Percentiles rank a stretch among this genome's conserved stretches.
These are phyloP conservation scores for Campoletis raptor DNA, from an alignment of 2,888 invertebrate genomes.

Conservation along the genomic window DNA sequence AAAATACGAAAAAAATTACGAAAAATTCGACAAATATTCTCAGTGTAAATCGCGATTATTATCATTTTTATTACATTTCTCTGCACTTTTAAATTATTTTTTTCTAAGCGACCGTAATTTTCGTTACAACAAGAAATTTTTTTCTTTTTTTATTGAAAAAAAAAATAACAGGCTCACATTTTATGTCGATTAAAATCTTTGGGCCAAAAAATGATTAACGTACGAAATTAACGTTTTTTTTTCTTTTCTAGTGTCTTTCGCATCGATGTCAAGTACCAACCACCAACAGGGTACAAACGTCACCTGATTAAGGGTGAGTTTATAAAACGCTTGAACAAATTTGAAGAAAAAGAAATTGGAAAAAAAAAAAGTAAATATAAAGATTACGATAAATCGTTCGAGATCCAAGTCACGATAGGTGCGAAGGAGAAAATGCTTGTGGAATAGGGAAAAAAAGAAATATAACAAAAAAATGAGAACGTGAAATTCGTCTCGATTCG, in stretches of 20 bases:
- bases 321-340: conserved; percentile 44
- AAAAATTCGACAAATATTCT: no score
- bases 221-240: not conserved
- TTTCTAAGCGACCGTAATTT: not conserved
- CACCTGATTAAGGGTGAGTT: conserved; percentile 36
- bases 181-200: not conserved
- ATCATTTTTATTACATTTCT: not conserved
- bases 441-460: not conserved
- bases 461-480: conserved; percentile 44
- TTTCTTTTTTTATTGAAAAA: no score
- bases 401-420: conserved; percentile 68
- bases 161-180: not conserved
- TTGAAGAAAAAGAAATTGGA: conserved; percentile 25
- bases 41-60: not conserved
- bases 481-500: conserved; percentile 74
- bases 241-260: not conserved
- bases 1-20: no score
- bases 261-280: conserved; percentile 29
- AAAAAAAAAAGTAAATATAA: not conserved
- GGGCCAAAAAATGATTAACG: not conserved
- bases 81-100: not conserved
- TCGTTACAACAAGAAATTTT: not conserved
- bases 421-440: conserved; percentile 42
- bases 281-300: conserved; percentile 1
- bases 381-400: conserved; percentile 67